Percentiles rank a stretch among this genome's conserved stretches.
Conservation (phyloP, 2,888 invertebrate genomes). For the Lasioglossum lativentre region DNA sequence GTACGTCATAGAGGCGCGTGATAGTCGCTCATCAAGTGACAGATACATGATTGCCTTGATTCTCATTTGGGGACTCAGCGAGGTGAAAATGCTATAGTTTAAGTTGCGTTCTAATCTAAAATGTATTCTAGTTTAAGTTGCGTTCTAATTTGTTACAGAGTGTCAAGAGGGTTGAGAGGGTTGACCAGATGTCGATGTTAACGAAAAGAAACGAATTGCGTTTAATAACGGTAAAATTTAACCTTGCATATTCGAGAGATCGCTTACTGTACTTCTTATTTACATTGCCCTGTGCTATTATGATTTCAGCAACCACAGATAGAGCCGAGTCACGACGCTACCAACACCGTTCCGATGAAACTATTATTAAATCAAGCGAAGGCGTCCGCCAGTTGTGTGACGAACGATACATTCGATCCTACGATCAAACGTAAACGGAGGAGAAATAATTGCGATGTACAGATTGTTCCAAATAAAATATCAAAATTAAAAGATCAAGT, state of each 20-base stretch:
- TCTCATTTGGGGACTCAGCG: too few relatives aligned
- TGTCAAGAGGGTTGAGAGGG: slow-evolving; percentile 87
- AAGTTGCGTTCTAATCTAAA: too few relatives aligned
- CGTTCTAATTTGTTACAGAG: slow-evolving; percentile 84
- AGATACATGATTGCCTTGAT: too few relatives aligned
- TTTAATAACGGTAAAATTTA: slow-evolving; percentile 41
- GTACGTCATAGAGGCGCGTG: too few relatives aligned
- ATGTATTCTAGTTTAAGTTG: too few relatives aligned
- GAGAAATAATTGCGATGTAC: not conserved
- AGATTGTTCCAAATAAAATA: slow-evolving; percentile 54
- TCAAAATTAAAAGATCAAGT: slow-evolving; percentile 33
- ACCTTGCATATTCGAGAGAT: not conserved
- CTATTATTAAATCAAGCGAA: not conserved
- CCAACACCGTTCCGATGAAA: not conserved
- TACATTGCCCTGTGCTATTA: not conserved
- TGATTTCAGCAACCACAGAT: slow-evolving; percentile 7
- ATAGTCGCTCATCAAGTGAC: too few relatives aligned
- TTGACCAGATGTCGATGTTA: slow-evolving; percentile 34
- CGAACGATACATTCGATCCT: not conserved
- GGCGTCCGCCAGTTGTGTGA: not conserved
- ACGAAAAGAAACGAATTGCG: slow-evolving; percentile 43
- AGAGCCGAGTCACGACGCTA: not conserved
- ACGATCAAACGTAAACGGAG: slow-evolving; percentile 36
- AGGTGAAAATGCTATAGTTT: too few relatives aligned
- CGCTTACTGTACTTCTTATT: not conserved